Percentiles rank a stretch among this genome's conserved stretches.
Evolutionary conservation across 2,888 invertebrate species (phyloP).

Genomic region (Tetragonisca angustula): DNA sequence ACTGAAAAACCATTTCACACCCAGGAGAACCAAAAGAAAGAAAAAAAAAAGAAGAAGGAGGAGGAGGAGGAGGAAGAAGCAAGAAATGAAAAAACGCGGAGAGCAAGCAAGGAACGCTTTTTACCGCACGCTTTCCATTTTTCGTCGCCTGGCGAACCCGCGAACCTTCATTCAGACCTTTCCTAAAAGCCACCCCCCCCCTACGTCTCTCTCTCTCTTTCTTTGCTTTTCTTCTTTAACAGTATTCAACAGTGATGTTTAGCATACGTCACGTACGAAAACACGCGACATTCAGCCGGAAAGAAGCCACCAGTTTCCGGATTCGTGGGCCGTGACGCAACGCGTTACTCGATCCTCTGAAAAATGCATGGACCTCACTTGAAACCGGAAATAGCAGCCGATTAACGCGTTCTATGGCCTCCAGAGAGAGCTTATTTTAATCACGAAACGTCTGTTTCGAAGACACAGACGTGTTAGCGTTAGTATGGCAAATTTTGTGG

Average conservation of each 20-base stretch:
- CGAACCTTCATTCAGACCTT: constrained; percentile 4
- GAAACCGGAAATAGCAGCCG: constrained; percentile 77
- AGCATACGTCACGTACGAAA: constrained; percentile 34
- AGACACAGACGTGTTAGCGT: too few species aligned
- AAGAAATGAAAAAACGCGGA: not conserved
- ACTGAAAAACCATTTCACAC: not conserved
- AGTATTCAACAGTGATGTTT: constrained; percentile 26
- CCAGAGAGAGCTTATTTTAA: constrained; percentile 23
- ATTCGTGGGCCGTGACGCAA: constrained; percentile 8
- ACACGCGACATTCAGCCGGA: constrained; percentile 16
- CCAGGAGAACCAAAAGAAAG: not conserved
- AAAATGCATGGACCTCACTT: constrained; percentile 80
- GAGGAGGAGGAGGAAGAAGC: not conserved
- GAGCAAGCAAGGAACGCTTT: not conserved
- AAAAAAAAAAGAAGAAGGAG: too few species aligned
- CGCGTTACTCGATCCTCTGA: constrained; percentile 69
- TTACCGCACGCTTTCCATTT: not conserved
- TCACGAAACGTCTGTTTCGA: too few species aligned
- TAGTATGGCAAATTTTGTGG: too few species aligned
- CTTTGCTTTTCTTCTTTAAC: not conserved
- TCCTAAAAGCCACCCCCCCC: not conserved
- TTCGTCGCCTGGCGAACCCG: not conserved
- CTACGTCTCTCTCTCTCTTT: not conserved
- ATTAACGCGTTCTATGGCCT: constrained; percentile 68
- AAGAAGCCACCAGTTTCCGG: constrained; percentile 25